Percentiles rank a stretch among this genome's conserved stretches.
These are phyloP conservation scores for Sylvia atricapilla DNA, from an alignment of 2,113 vertebrate species.

Conservation along the genomic window DNA sequence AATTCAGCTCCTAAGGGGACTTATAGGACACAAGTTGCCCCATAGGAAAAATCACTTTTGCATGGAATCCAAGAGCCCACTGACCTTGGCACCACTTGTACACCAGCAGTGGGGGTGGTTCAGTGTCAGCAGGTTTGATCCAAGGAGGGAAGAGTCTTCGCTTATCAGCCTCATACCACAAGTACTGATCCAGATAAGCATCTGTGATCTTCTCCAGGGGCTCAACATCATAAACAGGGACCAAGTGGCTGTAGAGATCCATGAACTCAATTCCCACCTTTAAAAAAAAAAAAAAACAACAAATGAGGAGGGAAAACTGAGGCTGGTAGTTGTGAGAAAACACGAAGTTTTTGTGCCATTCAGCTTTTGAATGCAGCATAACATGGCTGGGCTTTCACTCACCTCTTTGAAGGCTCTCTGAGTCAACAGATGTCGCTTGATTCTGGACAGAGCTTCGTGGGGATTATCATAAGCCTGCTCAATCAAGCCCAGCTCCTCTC, in stretches of 20 bases:
- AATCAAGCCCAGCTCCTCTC: constrained; percentile 95
- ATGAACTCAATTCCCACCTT: constrained; percentile 99
- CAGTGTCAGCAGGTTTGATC: constrained; percentile 99
- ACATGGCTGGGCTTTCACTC: neutral
- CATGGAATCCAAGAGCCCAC: neutral
- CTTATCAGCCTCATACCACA: constrained; percentile 99
- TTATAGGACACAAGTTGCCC: neutral
- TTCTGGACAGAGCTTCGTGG: constrained; percentile 95
- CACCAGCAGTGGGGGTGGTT: constrained; percentile 93
- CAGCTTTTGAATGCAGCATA: neutral
- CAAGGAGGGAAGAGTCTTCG: constrained; percentile 94
- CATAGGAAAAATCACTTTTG: fast-evolving
- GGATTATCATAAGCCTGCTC: constrained; percentile 99
- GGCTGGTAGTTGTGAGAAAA: neutral
- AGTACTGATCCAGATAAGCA: constrained; percentile 96
- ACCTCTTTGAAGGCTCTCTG: constrained; percentile 99
- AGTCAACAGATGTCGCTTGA: constrained; percentile 97
- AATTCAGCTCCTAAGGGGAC: neutral
- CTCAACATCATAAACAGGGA: constrained; percentile 97
- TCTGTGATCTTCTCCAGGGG: constrained; percentile 98
- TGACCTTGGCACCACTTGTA: constrained; percentile 99
- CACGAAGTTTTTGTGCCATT: neutral
- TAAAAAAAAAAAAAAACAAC: neutral
- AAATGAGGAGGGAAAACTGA: neutral
- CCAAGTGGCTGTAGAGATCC: constrained; percentile 97